Evolutionary conservation across 2,113 vertebrate genomes (phyloP), one percentile per base, ranked within the genome.

Genomic region (Syngnathus scovelli): DNA sequence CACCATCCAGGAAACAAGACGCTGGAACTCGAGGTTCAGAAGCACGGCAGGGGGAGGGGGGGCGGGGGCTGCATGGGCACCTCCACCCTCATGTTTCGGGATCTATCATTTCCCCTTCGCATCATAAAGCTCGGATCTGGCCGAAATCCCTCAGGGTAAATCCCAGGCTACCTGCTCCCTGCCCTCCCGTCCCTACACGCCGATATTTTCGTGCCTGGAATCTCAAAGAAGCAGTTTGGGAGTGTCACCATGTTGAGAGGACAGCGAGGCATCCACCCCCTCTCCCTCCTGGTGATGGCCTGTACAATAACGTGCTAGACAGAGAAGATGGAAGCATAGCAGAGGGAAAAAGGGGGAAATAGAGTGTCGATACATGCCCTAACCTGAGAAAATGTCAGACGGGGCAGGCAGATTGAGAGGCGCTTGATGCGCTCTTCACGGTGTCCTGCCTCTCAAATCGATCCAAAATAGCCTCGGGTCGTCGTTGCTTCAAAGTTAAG

Each of bases 371-470:
- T 83, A 69, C 11, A 62, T 41, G 54, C 70, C 64, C 39, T 7
- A 7, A 69, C 73, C 80, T 55, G 41, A 69, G 37, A 75, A 76
- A 74, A 72, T 69, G 71, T 73, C 61, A 79, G 61, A 64, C 49
- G 64, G 43, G 43, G 52, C 59, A 16, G 21, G 56, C 39, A 39
- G 66, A 76, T 66, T 48, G 76, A 72, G 62, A 71, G 68, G 74
- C 63, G 66, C 60, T 3, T 16, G 65, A 16, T 51, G 54, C 54
- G 72, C 7, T 59, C 43, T 80, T 74, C 37, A 66, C 7, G 19
- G 39, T 63, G 9, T 63, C 56, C 46, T 66, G 55, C 64, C 27
- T 37, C 9, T 2, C 75, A 21, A 36, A 82, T 75, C 46, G 33
- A 71, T 76, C 7, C 11, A 27, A 23, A 75, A 54, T 67, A 36